Conservation (phyloP, 2,113 vertebrate genomes). For the Mohoua ochrocephala region DNA sequence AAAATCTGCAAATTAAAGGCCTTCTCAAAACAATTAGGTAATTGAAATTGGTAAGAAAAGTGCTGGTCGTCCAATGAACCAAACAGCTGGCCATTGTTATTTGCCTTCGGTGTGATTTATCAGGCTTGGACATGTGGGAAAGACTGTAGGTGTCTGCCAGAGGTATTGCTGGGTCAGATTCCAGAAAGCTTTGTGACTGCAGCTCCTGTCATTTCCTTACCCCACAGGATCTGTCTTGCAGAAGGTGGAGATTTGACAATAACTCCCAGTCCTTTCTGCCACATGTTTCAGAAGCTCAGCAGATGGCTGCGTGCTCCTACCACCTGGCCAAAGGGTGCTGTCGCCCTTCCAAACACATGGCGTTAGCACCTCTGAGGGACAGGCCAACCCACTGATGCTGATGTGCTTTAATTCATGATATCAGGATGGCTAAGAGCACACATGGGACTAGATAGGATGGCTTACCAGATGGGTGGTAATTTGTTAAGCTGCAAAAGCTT, state of each 20-base stretch:
- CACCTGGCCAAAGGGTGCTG: constrained; percentile 33
- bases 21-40: constrained; percentile 14
- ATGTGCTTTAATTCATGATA: not conserved
- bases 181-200: not conserved
- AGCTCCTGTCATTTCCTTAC: not conserved
- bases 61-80: not conserved
- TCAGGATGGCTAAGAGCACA: constrained; percentile 1
- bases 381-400: not conserved
- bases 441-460: not conserved
- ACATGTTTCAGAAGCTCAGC: constrained; percentile 41
- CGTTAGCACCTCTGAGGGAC: constrained; percentile 41
- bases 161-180: not conserved
- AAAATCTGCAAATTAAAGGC: not conserved
- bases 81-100: constrained; percentile 4
- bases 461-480: constrained; percentile 57
- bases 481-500: constrained; percentile 52
- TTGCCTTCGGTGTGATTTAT: constrained; percentile 8
- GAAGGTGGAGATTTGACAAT: constrained; percentile 18
- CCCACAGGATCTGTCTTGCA: constrained; percentile 12
- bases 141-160: not conserved
- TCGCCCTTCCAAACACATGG: constrained; percentile 30
- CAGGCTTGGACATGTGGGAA: not conserved
- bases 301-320: constrained; percentile 31
- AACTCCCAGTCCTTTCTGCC: not conserved
- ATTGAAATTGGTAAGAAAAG: not conserved